These are phyloP conservation scores for Zaprionus camerounensis DNA, from an alignment of 1,140 invertebrate genomes.

Conservation along the genomic window DNA sequence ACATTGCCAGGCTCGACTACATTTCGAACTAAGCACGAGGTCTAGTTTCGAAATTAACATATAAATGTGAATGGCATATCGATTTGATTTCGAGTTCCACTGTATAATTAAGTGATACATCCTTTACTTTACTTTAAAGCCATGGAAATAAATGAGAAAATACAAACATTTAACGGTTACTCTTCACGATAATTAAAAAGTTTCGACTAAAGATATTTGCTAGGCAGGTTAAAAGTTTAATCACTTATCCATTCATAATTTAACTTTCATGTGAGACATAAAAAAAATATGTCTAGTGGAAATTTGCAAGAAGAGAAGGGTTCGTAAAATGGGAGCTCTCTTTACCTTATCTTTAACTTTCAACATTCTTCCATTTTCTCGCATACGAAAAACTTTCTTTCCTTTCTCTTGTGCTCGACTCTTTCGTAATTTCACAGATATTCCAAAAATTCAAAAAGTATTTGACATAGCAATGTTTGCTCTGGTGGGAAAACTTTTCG, in stretches of 20 bases:
- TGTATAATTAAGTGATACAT: neutral
- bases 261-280: neutral
- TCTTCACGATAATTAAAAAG: neutral
- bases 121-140: neutral
- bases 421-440: neutral
- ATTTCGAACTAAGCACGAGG: neutral
- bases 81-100: conserved; percentile 7
- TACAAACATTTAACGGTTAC: too few species aligned
- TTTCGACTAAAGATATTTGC: neutral
- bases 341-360: neutral
- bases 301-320: neutral
- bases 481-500: conserved; percentile 22
- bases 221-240: neutral
- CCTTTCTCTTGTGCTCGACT: neutral
- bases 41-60: conserved; percentile 48
- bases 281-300: neutral
- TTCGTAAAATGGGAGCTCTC: neutral
- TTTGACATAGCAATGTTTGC: conserved; percentile 4
- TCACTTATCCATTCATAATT: neutral
- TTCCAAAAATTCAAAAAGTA: neutral
- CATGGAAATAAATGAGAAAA: neutral
- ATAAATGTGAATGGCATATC: conserved; percentile 36
- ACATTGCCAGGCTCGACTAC: neutral
- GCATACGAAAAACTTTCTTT: neutral
- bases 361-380: neutral